Percentiles rank a stretch among this genome's conserved stretches.
Evolutionary conservation across 1,140 invertebrate species (phyloP).

Genomic region (Ctenoplectra terminalis): DNA sequence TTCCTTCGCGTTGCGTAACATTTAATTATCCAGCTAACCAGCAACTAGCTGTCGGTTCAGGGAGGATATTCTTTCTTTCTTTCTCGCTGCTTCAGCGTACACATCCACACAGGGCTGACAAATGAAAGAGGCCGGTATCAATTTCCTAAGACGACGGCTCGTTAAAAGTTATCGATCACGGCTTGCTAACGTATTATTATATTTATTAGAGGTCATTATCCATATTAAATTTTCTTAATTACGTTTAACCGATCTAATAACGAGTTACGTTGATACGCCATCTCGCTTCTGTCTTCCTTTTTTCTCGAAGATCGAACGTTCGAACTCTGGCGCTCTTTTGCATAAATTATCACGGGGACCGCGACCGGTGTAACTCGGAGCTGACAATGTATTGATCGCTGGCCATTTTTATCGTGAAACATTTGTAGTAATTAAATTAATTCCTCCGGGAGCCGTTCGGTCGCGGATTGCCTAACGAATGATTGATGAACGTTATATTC

Average conservation of each 20-base stretch:
- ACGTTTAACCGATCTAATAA: constrained; percentile 25
- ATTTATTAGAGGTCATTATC: constrained; percentile 36
- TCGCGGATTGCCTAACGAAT: constrained; percentile 66
- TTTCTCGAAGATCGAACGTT: neutral
- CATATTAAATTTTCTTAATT: constrained; percentile 39
- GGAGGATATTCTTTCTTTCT: constrained; percentile 22
- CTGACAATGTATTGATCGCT: constrained; percentile 33
- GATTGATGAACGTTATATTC: constrained; percentile 69
- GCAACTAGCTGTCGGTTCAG: neutral
- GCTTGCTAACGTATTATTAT: constrained; percentile 53
- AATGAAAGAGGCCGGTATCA: constrained; percentile 35
- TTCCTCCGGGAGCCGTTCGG: constrained; percentile 58
- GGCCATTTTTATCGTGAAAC: constrained; percentile 51
- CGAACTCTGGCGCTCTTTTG: neutral
- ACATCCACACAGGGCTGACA: constrained; percentile 14
- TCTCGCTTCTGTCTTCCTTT: neutral
- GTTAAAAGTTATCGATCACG: constrained; percentile 59
- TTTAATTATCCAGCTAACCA: constrained; percentile 20
- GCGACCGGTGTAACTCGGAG: neutral
- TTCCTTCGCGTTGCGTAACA: constrained; percentile 1
- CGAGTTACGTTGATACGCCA: neutral
- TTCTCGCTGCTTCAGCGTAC: neutral
- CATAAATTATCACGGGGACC: constrained; percentile 23
- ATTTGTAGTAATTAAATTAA: constrained; percentile 72
- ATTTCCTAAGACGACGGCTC: constrained; percentile 44